Percentiles rank a stretch among this genome's conserved stretches.
phyloP scores from a whole-genome alignment of 2,888 invertebrate genomes.

The Hyposoter dolosus region DNA sequence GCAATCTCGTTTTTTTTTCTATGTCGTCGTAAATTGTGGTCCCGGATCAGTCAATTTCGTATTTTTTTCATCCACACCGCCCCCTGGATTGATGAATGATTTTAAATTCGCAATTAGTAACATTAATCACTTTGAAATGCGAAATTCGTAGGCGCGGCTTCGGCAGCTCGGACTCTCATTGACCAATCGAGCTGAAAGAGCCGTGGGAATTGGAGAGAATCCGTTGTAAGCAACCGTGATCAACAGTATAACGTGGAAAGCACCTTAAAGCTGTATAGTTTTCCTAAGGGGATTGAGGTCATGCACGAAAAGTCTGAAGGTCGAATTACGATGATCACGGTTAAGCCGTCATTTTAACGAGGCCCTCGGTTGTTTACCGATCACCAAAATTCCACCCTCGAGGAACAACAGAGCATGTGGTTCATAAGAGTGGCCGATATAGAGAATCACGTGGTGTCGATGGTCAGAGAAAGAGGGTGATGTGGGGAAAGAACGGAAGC shows the following conservation, averaged over 20 bases:
- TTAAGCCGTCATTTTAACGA: slow-evolving; percentile 82
- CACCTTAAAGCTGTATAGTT: slow-evolving; percentile 38
- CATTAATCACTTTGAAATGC: neutral
- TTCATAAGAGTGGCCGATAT: slow-evolving; percentile 29
- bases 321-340: slow-evolving; percentile 77
- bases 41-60: neutral
- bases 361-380: slow-evolving; percentile 81
- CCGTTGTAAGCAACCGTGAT: slow-evolving; percentile 82
- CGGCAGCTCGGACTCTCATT: neutral
- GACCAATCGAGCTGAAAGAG: slow-evolving; percentile 1
- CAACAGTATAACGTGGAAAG: slow-evolving; percentile 73
- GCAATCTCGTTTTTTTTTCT: slow-evolving; percentile 44
- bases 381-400: slow-evolving; percentile 75
- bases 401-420: slow-evolving; percentile 70
- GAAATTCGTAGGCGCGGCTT: neutral
- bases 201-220: slow-evolving; percentile 48
- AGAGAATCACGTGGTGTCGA: slow-evolving; percentile 58
- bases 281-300: slow-evolving; percentile 61
- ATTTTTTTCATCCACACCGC: slow-evolving; percentile 39
- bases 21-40: neutral
- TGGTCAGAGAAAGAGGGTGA: slow-evolving; percentile 37
- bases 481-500: slow-evolving; percentile 25
- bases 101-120: neutral
- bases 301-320: slow-evolving; percentile 46
- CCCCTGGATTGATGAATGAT: neutral